Base-by-base conservation (phyloP, 2,888 invertebrate species). In the Andrena haemorrhoa region DNA sequence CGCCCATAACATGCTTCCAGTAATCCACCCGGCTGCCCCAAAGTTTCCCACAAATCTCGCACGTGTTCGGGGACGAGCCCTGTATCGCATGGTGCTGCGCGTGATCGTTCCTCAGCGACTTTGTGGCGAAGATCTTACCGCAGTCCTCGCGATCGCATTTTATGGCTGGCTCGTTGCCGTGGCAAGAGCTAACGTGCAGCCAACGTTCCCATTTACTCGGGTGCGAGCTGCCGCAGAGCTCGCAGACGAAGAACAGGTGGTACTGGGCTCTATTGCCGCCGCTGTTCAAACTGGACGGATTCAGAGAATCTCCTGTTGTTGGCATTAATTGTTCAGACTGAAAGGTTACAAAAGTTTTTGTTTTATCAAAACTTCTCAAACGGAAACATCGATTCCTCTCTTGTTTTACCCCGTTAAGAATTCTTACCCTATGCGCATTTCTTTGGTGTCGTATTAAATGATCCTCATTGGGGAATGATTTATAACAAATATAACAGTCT, bases 1-100 rank as follows among this genome's bases (percentile, higher is more conserved):
- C 94, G 8, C 95, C 94, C 94, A 95, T 94, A 71, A 94, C 94
- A 75, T 95, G 95, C 72, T 95, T 95, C 94, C 94, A 95, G 84
- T 94, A 95, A 85, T 95, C 95, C 5, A 94, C 94, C n/a, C 94
- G 92, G 60, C 94, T 94, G 53, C 94, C 94, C 94, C 94, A 95
- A 58, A 95, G 85, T 86, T 95, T 94, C 0, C 95, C 94, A 75
- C 95, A 95, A n/a, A 95, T 93, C 75, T 94, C 94, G 85, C 94
- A 94, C 0, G 94, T 94, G 68, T 94, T 94, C 0, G 94, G 94
- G 2, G 92, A 93, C 6, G 90, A 90, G 8, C 94, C 94, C 84
- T 94, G 94, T 20, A 94, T 88, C 61, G 92, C 88, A 70, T 95
- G 95, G 85, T 95, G 95, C 64, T 94, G 93, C 12, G 84, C 86